These are phyloP conservation scores for Selenia dentaria DNA, from an alignment of 2,888 invertebrate species.

Conservation along the genomic window DNA sequence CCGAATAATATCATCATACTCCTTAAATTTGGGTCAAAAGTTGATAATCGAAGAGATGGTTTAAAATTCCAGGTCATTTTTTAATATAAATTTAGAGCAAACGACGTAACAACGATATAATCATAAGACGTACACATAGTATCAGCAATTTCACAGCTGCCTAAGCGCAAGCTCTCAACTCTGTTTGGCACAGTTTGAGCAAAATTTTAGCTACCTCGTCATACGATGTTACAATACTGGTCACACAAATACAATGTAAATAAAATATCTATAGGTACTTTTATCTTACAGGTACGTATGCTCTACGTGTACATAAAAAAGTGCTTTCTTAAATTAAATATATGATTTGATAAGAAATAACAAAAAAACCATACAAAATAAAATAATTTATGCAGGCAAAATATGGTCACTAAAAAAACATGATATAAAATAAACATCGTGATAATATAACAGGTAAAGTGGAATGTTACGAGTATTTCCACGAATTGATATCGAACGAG, in stretches of 20 bases:
- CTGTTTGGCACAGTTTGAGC: constrained; percentile 40
- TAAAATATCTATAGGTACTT: constrained; percentile 23
- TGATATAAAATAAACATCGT: constrained; percentile 29
- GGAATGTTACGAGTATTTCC: constrained; percentile 33
- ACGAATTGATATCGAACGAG: constrained; percentile 19
- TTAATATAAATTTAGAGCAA: no score
- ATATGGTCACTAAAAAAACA: constrained; percentile 21
- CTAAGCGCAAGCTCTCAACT: constrained; percentile 2
- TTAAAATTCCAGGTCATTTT: no score
- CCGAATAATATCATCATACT: no score
- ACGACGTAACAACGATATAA: no score
- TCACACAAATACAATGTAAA: constrained; percentile 12
- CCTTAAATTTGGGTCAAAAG: no score
- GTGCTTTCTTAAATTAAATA: constrained; percentile 28
- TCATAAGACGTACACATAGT: no score
- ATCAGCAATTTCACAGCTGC: constrained; percentile 10
- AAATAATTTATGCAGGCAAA: constrained; percentile 14
- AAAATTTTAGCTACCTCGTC: constrained; percentile 24
- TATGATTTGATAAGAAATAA: constrained; percentile 16
- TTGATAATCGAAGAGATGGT: no score
- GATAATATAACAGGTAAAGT: constrained; percentile 30
- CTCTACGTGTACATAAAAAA: constrained; percentile 26
- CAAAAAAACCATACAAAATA: constrained; percentile 22
- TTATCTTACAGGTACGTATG: constrained; percentile 30
- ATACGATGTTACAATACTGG: constrained; percentile 20